Evolutionary conservation across 2,797 vertebrate genomes (phyloP).

Genomic region (Dryobates pubescens): DNA sequence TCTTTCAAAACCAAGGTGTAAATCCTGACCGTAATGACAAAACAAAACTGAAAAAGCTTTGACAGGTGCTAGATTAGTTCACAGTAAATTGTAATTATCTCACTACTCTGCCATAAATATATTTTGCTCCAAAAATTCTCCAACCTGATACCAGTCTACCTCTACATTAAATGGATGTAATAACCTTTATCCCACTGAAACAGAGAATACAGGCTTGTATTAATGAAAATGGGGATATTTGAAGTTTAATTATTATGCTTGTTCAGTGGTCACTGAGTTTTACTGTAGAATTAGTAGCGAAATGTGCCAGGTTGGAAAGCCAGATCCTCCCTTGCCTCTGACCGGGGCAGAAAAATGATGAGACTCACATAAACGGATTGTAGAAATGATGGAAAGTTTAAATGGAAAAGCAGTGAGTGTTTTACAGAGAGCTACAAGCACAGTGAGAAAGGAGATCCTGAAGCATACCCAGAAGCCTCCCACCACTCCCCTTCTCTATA

Average conservation of each 20-base stretch:
- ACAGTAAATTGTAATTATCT: background rate
- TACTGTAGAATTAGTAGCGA: background rate
- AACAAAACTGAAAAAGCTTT: background rate
- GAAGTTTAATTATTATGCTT: background rate
- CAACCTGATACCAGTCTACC: too few relatives aligned
- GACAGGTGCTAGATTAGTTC: background rate
- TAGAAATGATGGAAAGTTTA: too few relatives aligned
- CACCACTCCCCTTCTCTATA: too few relatives aligned
- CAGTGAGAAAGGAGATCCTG: too few relatives aligned
- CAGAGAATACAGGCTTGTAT: background rate
- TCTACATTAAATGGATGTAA: background rate
- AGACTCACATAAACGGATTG: too few relatives aligned
- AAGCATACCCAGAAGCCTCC: too few relatives aligned
- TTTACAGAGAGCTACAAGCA: too few relatives aligned
- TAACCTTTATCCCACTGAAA: background rate
- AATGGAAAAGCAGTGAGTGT: too few relatives aligned
- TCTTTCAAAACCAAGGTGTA: background rate
- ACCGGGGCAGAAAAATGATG: too few relatives aligned
- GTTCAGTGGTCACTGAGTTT: background rate
- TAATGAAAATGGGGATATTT: background rate
- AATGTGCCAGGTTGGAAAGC: too few relatives aligned
- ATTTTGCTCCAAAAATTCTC: background rate
- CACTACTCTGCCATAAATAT: background rate
- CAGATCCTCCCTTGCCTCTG: too few relatives aligned
- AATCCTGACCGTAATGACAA: background rate